Evolutionary conservation across 2,888 invertebrate genomes (phyloP).

Genomic region (Nebria brevicollis): DNA sequence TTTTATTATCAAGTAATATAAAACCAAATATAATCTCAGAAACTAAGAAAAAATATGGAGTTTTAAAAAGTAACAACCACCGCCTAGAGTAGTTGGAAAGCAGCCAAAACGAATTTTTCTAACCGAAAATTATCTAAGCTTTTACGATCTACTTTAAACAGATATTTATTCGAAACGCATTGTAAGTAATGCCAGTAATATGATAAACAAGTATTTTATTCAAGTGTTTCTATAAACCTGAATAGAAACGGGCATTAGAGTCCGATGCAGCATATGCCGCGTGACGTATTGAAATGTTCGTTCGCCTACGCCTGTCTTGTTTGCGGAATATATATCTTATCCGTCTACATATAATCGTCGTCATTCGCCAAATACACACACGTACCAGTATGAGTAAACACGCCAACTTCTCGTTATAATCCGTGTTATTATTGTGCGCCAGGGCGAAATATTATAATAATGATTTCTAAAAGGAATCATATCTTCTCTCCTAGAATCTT

Average conservation of each 20-base stretch:
- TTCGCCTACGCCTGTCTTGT: not conserved
- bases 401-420: slow-evolving; percentile 32
- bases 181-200: not conserved
- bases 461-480: slow-evolving; percentile 18
- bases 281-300: not conserved
- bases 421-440: not conserved
- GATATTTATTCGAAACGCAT: not conserved
- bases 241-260: not conserved
- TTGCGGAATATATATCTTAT: not conserved
- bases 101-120: not conserved
- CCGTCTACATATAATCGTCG: not conserved
- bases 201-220: not conserved
- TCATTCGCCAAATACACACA: not conserved
- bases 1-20: not conserved
- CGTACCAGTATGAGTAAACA: slow-evolving; percentile 13
- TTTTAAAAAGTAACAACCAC: not conserved
- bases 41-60: not conserved
- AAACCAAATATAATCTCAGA: not conserved
- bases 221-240: not conserved
- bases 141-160: not conserved
- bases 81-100: not conserved
- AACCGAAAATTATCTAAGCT: not conserved
- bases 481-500: slow-evolving; percentile 2
- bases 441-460: slow-evolving; percentile 19
- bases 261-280: not conserved